phyloP scores from a whole-genome alignment of 2,888 invertebrate species.

The Onthophagus sagittarius region DNA sequence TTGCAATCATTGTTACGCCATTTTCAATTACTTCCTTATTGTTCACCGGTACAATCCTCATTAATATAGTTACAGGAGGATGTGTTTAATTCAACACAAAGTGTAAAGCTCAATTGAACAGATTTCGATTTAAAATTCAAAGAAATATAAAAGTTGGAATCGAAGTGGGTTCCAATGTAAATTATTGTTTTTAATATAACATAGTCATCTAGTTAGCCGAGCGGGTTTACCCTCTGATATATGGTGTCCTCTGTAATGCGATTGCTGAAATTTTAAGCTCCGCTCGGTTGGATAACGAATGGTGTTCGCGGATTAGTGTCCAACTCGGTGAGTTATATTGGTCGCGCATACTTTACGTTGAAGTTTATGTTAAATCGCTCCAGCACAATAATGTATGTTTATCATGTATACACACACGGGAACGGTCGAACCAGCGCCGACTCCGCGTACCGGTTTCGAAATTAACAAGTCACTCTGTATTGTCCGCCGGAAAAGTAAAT shows the following conservation, averaged over 20 bases:
- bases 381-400: constrained; percentile 41
- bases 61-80: no score
- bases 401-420: constrained; percentile 19
- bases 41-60: no score
- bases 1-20: no score
- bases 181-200: constrained; percentile 31
- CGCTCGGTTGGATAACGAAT: constrained; percentile 36
- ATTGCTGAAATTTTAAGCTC: constrained; percentile 42
- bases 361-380: constrained; percentile 43
- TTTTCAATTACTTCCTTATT: no score
- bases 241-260: constrained; percentile 35
- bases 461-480: constrained; percentile 24
- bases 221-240: constrained; percentile 37
- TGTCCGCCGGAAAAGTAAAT: constrained; percentile 21
- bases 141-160: constrained; percentile 1
- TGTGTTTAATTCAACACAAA: no score
- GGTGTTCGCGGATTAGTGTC: constrained; percentile 40
- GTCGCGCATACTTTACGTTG: constrained; percentile 40
- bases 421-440: neutral
- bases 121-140: constrained; percentile 1
- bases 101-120: no score
- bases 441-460: constrained; percentile 23
- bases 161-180: constrained; percentile 15
- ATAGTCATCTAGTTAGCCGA: constrained; percentile 39
- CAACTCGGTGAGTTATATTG: constrained; percentile 36